Evolutionary conservation across 2,888 invertebrate species (phyloP).

Genomic region (Pachliopta kotzebuea): DNA sequence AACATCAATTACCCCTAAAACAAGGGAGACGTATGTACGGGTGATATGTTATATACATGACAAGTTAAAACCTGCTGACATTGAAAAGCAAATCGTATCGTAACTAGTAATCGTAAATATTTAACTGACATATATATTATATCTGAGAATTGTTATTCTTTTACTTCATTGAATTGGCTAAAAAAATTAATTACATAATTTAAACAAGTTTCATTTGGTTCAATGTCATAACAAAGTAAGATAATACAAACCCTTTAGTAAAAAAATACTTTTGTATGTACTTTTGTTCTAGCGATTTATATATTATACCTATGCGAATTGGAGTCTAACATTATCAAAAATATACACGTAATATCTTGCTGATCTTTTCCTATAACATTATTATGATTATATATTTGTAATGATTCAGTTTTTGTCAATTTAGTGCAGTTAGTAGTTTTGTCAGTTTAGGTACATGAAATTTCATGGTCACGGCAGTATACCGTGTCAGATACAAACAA

Average conservation of each 20-base stretch:
- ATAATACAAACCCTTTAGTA: neutral
- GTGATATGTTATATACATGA: too few relatives aligned
- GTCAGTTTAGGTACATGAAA: too few relatives aligned
- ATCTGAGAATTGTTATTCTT: neutral
- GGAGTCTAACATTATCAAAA: neutral
- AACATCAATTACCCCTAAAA: too few relatives aligned
- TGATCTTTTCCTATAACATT: neutral
- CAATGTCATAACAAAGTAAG: neutral
- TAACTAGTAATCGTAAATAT: too few relatives aligned
- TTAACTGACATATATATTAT: too few relatives aligned
- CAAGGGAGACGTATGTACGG: too few relatives aligned
- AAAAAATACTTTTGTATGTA: neutral
- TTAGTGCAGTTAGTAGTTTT: too few relatives aligned
- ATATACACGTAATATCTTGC: neutral
- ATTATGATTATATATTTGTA: neutral
- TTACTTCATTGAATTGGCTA: neutral
- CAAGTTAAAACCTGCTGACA: neutral
- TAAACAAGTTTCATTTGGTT: neutral
- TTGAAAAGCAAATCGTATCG: too few relatives aligned
- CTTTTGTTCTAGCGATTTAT: neutral
- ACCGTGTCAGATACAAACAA: neutral
- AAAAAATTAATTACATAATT: neutral
- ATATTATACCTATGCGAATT: neutral
- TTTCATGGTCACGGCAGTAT: neutral
- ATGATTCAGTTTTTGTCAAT: neutral